Evolutionary conservation across 2,113 vertebrate genomes (phyloP).

Genomic region (Thunnus maccoyii): DNA sequence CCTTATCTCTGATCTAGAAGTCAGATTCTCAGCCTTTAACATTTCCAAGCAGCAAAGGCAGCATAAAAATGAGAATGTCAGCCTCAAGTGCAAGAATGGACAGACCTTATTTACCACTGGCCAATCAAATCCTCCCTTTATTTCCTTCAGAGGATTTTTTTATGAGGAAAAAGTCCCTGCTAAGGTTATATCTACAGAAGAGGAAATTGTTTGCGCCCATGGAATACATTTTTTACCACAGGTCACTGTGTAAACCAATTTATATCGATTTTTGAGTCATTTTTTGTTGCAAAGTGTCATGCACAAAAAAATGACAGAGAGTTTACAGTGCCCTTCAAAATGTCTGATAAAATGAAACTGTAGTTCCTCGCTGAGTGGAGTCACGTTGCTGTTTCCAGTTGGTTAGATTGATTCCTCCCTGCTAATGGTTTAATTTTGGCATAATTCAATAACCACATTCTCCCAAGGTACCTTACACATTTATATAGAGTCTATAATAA

Average conservation of each 20-base stretch:
- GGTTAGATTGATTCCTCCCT: conserved; percentile 73
- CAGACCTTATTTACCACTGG: conserved; percentile 55
- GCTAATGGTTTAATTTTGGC: conserved; percentile 82
- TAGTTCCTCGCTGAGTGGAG: background rate
- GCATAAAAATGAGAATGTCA: conserved; percentile 71
- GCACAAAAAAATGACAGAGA: background rate
- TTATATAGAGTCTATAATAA: conserved; percentile 78
- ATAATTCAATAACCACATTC: conserved; percentile 79
- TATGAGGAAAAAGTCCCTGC: conserved; percentile 40
- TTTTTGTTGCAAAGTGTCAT: conserved; percentile 22
- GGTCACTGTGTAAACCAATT: conserved; percentile 63
- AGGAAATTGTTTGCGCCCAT: conserved; percentile 47
- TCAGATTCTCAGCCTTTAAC: conserved; percentile 56
- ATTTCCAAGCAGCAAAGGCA: conserved; percentile 45
- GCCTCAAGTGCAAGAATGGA: conserved; percentile 58
- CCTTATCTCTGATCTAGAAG: conserved; percentile 43
- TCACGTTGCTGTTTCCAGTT: conserved; percentile 40
- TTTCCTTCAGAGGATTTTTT: conserved; percentile 50
- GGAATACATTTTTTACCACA: conserved; percentile 61
- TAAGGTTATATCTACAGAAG: conserved; percentile 49
- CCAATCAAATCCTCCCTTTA: conserved; percentile 68
- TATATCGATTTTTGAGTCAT: conserved; percentile 37
- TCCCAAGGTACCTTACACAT: conserved; percentile 78
- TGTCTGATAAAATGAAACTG: conserved; percentile 41
- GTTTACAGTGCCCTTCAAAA: conserved; percentile 52